These are phyloP conservation scores for Homalodisca vitripennis DNA, from an alignment of 1,140 invertebrate genomes.

Conservation along the genomic window DNA sequence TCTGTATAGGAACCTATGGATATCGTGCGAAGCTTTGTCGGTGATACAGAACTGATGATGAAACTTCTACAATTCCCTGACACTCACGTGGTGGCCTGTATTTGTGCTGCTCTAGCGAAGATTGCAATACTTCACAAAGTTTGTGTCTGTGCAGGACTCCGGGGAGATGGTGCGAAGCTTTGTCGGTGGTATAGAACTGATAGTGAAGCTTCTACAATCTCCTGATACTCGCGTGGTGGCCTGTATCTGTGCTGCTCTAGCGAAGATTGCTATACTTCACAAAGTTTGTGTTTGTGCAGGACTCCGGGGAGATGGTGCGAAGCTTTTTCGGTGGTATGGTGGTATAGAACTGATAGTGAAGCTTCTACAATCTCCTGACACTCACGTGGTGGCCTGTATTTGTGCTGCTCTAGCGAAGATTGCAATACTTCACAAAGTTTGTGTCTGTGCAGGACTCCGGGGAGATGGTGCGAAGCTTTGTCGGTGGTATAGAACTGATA, in stretches of 20 bases:
- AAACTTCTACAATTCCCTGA: slow-evolving; percentile 78
- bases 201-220: slow-evolving; percentile 83
- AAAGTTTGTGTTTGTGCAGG: too few relatives aligned
- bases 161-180: slow-evolving; percentile 90
- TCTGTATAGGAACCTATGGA: slow-evolving; percentile 89
- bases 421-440: too few relatives aligned
- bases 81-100: slow-evolving; percentile 74
- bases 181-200: slow-evolving; percentile 89
- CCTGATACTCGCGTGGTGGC: slow-evolving; percentile 75
- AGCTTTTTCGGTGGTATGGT: slow-evolving; percentile 91
- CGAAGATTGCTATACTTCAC: slow-evolving; percentile 84
- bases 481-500: slow-evolving; percentile 86
- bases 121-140: slow-evolving; percentile 67
- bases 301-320: slow-evolving; percentile 87
- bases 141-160: slow-evolving; percentile 78
- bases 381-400: slow-evolving; percentile 75
- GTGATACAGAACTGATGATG: slow-evolving; percentile 86
- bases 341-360: slow-evolving; percentile 87
- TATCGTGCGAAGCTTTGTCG: slow-evolving; percentile 89
- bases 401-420: slow-evolving; percentile 89
- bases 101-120: slow-evolving; percentile 85
- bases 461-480: slow-evolving; percentile 89
- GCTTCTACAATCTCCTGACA: slow-evolving; percentile 75
- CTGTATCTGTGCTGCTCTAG: slow-evolving; percentile 85
- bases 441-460: too few relatives aligned